Conservation (phyloP, 2,888 invertebrate species). For the Drosophila monieri region DNA sequence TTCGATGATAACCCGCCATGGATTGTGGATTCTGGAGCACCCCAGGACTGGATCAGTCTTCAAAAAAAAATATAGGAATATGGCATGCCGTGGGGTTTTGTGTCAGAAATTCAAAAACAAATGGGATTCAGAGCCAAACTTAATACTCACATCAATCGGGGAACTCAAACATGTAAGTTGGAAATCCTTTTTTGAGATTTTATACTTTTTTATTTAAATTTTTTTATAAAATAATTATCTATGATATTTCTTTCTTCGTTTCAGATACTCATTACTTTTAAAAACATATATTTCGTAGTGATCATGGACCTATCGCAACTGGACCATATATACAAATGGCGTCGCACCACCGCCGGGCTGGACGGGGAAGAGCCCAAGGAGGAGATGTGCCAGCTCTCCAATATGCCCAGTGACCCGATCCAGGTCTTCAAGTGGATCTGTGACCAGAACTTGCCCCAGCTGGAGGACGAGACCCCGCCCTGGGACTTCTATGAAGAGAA, state of each 20-base stretch:
- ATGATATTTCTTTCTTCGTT: too few relatives aligned
- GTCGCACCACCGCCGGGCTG: neutral
- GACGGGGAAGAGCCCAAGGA: neutral
- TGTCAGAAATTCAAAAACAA: neutral
- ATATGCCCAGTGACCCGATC: neutral
- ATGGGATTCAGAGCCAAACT: too few relatives aligned
- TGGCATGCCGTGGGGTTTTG: neutral
- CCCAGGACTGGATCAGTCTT: neutral
- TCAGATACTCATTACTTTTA: too few relatives aligned
- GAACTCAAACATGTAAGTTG: too few relatives aligned
- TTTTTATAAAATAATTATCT: too few relatives aligned
- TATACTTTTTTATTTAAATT: too few relatives aligned
- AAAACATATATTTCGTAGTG: slow-evolving; percentile 1
- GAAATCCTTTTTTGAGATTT: too few relatives aligned
- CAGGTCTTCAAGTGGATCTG: slow-evolving; percentile 31
- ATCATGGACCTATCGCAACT: neutral
- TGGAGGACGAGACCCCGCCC: slow-evolving; percentile 52
- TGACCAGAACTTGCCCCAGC: slow-evolving; percentile 8
- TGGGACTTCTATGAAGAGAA: slow-evolving; percentile 27
- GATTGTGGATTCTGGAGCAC: slow-evolving; percentile 15
- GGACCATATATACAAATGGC: neutral
- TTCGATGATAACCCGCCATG: slow-evolving; percentile 15
- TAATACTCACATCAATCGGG: too few relatives aligned
- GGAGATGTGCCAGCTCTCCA: neutral
- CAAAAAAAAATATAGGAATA: neutral